Base-by-base conservation (phyloP, 2,113 vertebrate genomes). In the Corydoras sp. region DNA sequence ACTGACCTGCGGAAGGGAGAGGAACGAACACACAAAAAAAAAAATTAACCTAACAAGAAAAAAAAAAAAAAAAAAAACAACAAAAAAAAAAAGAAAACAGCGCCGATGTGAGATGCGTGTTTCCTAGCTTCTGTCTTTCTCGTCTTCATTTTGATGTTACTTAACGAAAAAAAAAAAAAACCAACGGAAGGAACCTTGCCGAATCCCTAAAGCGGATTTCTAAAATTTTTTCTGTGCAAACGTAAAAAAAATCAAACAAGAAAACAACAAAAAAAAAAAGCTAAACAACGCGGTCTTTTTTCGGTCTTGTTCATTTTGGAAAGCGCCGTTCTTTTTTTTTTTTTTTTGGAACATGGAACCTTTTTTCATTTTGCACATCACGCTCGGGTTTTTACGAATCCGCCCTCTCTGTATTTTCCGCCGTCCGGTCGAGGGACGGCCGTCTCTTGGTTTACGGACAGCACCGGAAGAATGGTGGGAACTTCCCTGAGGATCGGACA, bases 1-100 rank as follows among this genome's bases (percentile, higher is more conserved):
- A 96, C 92, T 98, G 90, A 93, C 69, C 69, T 77, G 82, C 68
- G 49, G 29, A 62, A 54, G 61, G 51, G 13, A 5, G 31, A 72
- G 10, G 30, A 76, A 59, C 77, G 72, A 76, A 80, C 18, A 24
- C 18, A 24, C 18, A 24, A 1, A 24, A 1, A 24, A 24, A 24
- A 24, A 24, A 24, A 1, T 24, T 24, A 24, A 24, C 18, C 18
- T 24, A 74, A 77, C 78, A 75, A 73, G 69, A 61, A 66, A 50
- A 51, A 51, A 64, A 11, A 3, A 29, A 72, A 14, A 35, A 75
- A 67, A 77, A 73, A 76, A 81, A 77, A 1, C 35, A 79, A 35
- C 48, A 18, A 61, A 10, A 2, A 24, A 2, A 24, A 54, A 76
- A 63, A 77, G 72, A 78, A 81, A 79, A 80, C 15, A 49, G 18